phyloP scores from a whole-genome alignment of 2,113 vertebrate species.

The Chitala chitala region DNA sequence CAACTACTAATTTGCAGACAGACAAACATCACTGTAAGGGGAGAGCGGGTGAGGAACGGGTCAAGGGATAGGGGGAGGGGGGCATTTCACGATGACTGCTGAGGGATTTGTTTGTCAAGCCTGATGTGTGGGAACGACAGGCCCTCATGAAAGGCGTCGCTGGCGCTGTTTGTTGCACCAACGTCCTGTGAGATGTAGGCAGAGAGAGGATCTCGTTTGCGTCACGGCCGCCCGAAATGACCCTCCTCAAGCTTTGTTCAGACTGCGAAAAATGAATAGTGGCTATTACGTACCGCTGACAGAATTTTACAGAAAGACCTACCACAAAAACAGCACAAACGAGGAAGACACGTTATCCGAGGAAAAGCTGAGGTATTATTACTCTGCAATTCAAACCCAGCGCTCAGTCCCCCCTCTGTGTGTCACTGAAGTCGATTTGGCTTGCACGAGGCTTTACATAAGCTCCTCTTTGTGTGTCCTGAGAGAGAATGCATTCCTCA shows the following conservation, averaged over 20 bases:
- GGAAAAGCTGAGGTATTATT: neutral
- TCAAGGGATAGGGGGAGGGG: conserved; percentile 22
- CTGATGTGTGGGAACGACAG: neutral
- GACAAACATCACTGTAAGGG: neutral
- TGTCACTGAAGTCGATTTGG: neutral
- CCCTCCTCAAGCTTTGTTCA: neutral
- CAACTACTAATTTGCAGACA: too few relatives aligned
- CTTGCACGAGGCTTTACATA: conserved; percentile 15
- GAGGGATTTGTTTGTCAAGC: neutral
- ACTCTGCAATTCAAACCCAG: neutral
- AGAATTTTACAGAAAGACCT: neutral
- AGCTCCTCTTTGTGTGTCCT: neutral
- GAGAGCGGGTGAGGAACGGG: conserved; percentile 12
- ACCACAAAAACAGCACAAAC: neutral
- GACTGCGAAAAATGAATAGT: neutral
- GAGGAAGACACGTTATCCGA: neutral
- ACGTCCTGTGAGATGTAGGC: neutral
- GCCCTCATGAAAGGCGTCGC: neutral
- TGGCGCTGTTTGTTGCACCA: neutral
- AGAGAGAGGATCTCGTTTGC: neutral
- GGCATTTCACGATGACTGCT: neutral
- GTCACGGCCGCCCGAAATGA: neutral
- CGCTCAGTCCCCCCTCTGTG: neutral
- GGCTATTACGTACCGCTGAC: neutral
- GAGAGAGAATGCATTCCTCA: conserved; percentile 48